Evolutionary conservation across 35 echinoderm and acorn worm genomes (phyloP), one percentile per base, ranked within the genome.

Genomic region (Heliocidaris tuberculata): DNA sequence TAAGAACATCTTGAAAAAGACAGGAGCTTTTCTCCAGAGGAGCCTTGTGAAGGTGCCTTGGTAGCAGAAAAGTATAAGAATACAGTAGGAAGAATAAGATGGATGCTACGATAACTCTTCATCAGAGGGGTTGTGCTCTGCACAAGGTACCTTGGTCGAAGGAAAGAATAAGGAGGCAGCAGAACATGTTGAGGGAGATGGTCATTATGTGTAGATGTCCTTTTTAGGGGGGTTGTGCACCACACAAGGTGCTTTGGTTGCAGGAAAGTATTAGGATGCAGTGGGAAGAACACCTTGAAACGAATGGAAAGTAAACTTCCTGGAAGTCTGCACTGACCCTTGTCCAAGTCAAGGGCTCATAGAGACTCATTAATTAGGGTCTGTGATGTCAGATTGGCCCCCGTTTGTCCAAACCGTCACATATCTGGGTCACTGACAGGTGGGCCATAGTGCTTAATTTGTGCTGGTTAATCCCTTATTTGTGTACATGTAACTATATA

Each of bases 351-450:
- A 48, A 89, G 47, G 87, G 31, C 87, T 47, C 31, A 48, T n/a
- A 15, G 31, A 48, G 15, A 89, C 31, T 89, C 31, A 32, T 48
- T 89, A 89, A 89, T 89, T 48, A 89, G 87, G 87, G 9, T 89
- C 87, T 47, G 87, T 47, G 87, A 89, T 89, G 87, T 89, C 87
- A 78, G 65, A 27, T 78, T 78, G 65, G 65, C 65, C 65, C 65
- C 65, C 65, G n/a, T 78, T 78, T 78, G 65, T 78, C 65, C n/a
- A 78, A 78, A 78, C 21, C 65, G 27, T 78, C 65, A 78, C 65
- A 27, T 78, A 78, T 78, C 65, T 78, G 65, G 65, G 65, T 78
- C 65, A 78, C 65, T 78, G 65, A 78, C 65, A 78, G 65, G 17
- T 78, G 4, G 65, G 65, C 65, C 6, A n/a, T 2, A 27, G 65